phyloP scores from a whole-genome alignment of 2,888 invertebrate genomes.

The Phytoseiulus persimilis region DNA sequence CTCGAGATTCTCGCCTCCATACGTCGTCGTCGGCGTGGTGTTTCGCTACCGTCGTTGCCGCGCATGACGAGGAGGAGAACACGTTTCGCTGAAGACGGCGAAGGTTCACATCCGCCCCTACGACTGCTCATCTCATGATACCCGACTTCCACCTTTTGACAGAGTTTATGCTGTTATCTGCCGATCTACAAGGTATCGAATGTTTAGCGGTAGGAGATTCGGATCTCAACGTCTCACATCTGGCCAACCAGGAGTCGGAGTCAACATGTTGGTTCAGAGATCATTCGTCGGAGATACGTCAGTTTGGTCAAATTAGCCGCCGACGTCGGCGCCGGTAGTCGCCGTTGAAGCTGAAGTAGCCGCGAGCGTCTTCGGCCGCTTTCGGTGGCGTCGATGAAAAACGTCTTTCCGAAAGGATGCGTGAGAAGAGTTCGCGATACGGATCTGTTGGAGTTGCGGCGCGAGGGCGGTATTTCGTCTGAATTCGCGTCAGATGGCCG shows the following conservation, averaged over 20 bases:
- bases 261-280: not conserved
- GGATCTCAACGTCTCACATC: not conserved
- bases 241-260: not conserved
- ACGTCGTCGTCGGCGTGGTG: not conserved
- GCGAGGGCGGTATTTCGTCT: not conserved
- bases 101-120: not conserved
- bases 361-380: not conserved
- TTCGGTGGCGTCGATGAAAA: not conserved
- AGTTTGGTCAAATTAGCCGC: not conserved
- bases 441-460: not conserved
- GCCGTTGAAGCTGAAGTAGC: not conserved
- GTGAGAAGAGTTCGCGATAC: slow-evolving; percentile 5
- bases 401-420: not conserved
- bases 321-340: not conserved
- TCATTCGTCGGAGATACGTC: not conserved
- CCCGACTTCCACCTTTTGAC: not conserved
- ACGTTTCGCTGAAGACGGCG: not conserved
- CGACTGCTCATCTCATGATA: not conserved
- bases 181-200: not conserved
- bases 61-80: no score
- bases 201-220: not conserved
- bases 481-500: not conserved
- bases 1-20: not conserved
- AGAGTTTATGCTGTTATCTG: not conserved
- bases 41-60: no score